phyloP scores from a whole-genome alignment of 1,140 invertebrate species.

The Plectus sambesii region DNA sequence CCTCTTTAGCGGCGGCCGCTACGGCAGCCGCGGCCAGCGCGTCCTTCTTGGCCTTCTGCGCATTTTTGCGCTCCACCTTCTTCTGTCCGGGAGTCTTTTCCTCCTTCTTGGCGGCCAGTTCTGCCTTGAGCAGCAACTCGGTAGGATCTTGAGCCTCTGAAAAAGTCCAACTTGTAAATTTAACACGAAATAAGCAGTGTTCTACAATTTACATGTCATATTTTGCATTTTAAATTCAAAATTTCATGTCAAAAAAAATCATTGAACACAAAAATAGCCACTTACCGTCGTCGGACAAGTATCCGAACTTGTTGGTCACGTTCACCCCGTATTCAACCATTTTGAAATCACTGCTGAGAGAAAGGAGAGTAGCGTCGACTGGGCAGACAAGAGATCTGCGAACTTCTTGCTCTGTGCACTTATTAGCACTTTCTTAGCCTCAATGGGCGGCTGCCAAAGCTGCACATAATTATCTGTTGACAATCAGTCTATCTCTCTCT shows the following conservation, averaged over 20 bases:
- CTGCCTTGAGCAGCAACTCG: slow-evolving; percentile 18
- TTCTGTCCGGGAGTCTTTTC: slow-evolving; percentile 18
- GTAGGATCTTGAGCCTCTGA: slow-evolving; percentile 25
- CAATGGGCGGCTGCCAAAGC: no score
- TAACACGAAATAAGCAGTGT: slow-evolving; percentile 5
- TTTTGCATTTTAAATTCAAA: no score
- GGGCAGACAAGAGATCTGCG: slow-evolving; percentile 14
- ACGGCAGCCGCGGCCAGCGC: slow-evolving; percentile 17
- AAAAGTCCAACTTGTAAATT: slow-evolving; percentile 11
- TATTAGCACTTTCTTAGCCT: no score
- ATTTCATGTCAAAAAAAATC: no score
- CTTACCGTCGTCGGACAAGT: slow-evolving; percentile 25
- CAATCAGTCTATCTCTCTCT: no score
- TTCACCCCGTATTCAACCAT: slow-evolving; percentile 26
- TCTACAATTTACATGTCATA: no score
- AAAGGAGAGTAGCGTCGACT: no score
- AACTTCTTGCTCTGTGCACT: no score
- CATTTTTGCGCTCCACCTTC: slow-evolving; percentile 17
- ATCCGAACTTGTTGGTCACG: slow-evolving; percentile 28
- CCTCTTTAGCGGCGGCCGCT: slow-evolving; percentile 9
- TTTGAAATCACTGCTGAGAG: no score
- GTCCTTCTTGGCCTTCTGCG: slow-evolving; percentile 13
- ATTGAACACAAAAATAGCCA: no score
- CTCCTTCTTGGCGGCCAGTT: slow-evolving; percentile 19
- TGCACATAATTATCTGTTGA: no score